Evolutionary conservation across 2,797 vertebrate species (phyloP).

Genomic region (Myoxocephalus aenaeus): DNA sequence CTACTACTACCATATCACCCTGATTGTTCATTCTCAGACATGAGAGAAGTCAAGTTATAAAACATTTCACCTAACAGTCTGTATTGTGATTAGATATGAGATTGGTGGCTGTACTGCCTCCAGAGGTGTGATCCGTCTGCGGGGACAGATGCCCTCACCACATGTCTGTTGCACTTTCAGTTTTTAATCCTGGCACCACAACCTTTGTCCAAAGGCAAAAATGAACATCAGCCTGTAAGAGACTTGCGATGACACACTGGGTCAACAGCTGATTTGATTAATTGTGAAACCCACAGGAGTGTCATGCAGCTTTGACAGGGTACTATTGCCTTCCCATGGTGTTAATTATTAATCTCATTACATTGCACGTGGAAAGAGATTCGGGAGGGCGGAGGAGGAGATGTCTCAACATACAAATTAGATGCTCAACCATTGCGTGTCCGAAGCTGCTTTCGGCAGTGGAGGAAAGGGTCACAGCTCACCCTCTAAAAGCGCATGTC

Average conservation of each 20-base stretch:
- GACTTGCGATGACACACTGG: constrained; percentile 61
- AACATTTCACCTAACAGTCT: not conserved
- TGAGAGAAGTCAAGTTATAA: not conserved
- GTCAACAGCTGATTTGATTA: constrained; percentile 75
- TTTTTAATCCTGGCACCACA: constrained; percentile 47
- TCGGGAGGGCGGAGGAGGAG: not conserved
- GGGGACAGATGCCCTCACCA: constrained; percentile 59
- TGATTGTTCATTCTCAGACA: not conserved
- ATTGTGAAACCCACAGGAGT: constrained; percentile 64
- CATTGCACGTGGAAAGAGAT: constrained; percentile 33
- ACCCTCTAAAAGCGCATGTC: constrained; percentile 32
- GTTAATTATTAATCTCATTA: constrained; percentile 77
- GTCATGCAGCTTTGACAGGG: constrained; percentile 58
- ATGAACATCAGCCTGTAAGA: constrained; percentile 44
- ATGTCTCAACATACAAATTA: constrained; percentile 36
- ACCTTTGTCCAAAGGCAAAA: constrained; percentile 59
- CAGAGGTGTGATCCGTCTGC: constrained; percentile 52
- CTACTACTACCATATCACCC: not conserved
- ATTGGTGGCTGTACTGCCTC: not conserved
- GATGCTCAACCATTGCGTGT: constrained; percentile 40
- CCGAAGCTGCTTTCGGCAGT: constrained; percentile 38
- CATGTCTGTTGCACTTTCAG: constrained; percentile 52
- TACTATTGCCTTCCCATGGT: constrained; percentile 67
- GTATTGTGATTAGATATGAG: not conserved
- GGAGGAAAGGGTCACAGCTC: constrained; percentile 41